A percentile compares a stretch with the other conserved stretches of the same genome.
phyloP scores from a whole-genome alignment of 2,113 vertebrate genomes.

The Chionodraco myersi region DNA sequence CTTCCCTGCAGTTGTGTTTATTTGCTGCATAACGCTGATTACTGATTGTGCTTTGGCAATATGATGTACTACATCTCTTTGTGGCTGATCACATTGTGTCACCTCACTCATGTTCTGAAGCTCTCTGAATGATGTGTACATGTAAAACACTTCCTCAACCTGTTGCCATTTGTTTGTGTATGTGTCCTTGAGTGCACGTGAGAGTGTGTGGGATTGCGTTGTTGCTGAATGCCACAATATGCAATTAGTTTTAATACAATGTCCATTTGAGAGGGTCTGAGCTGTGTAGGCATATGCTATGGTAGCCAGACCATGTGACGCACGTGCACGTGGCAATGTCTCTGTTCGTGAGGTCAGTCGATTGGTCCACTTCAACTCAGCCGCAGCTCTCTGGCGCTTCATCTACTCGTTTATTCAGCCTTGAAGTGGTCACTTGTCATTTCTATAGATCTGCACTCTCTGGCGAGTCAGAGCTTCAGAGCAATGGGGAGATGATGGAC shows the following conservation, averaged over 20 bases:
- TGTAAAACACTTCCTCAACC: neutral
- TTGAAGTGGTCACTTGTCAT: conserved; percentile 34
- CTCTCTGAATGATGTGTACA: conserved; percentile 6
- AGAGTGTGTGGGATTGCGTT: conserved; percentile 22
- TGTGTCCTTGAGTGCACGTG: conserved; percentile 16
- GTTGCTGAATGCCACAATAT: neutral
- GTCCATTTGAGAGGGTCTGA: neutral
- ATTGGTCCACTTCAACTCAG: conserved; percentile 4
- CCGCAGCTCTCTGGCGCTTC: neutral
- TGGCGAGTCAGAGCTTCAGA: neutral
- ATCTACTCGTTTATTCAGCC: conserved; percentile 25
- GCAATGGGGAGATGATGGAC: neutral
- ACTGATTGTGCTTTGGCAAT: conserved; percentile 8
- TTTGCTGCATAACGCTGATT: neutral
- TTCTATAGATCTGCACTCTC: neutral
- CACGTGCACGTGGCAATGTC: conserved; percentile 11
- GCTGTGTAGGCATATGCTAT: neutral
- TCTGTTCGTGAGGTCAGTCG: conserved; percentile 29
- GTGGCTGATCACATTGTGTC: conserved; percentile 18
- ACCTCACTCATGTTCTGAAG: neutral
- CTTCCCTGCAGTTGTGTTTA: neutral
- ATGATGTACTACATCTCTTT: neutral
- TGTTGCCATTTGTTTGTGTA: neutral
- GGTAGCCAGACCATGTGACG: conserved; percentile 20
- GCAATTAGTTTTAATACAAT: neutral